phyloP scores from a whole-genome alignment of 1,140 invertebrate genomes.

The Charaxes varanes region DNA sequence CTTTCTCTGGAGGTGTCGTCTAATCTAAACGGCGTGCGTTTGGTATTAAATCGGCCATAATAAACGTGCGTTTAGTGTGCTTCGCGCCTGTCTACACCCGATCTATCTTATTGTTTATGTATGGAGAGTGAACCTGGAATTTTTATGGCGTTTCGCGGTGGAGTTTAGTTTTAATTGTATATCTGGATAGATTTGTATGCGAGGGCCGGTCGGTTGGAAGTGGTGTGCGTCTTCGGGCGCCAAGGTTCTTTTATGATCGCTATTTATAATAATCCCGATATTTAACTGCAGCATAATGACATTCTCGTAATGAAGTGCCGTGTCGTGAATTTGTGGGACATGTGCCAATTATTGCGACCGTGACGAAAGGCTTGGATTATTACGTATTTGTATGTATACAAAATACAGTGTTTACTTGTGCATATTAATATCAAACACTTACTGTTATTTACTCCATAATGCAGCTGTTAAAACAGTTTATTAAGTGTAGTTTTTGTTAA shows the following conservation, averaged over 20 bases:
- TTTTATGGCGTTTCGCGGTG: conserved; percentile 56
- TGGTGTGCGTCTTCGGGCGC: conserved; percentile 41
- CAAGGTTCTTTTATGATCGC: conserved; percentile 64
- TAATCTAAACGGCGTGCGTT: conserved; percentile 40
- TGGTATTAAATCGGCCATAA: conserved; percentile 67
- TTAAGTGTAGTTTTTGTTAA: conserved; percentile 1
- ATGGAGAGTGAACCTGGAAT: conserved; percentile 70
- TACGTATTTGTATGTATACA: conserved; percentile 60
- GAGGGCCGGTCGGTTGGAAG: conserved; percentile 30
- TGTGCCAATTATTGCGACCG: conserved; percentile 66
- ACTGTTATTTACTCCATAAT: conserved; percentile 8
- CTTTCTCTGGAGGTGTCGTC: conserved; percentile 50
- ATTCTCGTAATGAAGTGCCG: conserved; percentile 69
- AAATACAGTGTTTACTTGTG: conserved; percentile 39
- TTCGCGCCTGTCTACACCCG: conserved; percentile 68
- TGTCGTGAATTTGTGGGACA: conserved; percentile 65
- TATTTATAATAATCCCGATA: conserved; percentile 71
- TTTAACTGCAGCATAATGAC: conserved; percentile 68
- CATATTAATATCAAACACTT: conserved; percentile 26
- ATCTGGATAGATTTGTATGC: conserved; percentile 37
- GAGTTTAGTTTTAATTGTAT: conserved; percentile 57
- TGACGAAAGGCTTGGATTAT: conserved; percentile 50
- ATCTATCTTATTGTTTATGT: conserved; percentile 73
- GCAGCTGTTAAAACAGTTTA: background rate
- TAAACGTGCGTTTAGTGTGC: conserved; percentile 69